phyloP scores from a whole-genome alignment of 2,113 vertebrate species.

The Cichladusa arquata region DNA sequence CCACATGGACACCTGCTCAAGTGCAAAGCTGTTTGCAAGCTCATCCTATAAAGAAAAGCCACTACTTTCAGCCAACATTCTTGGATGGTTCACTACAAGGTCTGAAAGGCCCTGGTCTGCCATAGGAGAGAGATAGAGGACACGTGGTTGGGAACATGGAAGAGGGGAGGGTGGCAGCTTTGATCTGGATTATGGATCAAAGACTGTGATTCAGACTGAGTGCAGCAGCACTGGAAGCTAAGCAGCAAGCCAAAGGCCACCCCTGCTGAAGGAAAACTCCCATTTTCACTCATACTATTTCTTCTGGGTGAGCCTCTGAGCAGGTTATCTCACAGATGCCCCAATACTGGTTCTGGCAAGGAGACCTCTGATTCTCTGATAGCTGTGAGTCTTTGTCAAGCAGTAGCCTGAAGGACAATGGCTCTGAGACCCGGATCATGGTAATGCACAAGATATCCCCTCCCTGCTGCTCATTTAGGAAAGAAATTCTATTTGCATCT shows the following conservation, averaged over 20 bases:
- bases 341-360: not conserved
- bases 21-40: not conserved
- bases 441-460: not conserved
- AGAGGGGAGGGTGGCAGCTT: not conserved
- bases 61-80: not conserved
- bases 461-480: not conserved
- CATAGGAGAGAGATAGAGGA: not conserved
- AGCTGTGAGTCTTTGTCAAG: not conserved
- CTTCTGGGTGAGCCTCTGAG: not conserved
- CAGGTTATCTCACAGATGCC: not conserved
- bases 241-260: not conserved
- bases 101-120: not conserved
- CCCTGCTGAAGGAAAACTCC: not conserved
- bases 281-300: not conserved
- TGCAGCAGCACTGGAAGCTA: not conserved
- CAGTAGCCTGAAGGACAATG: not conserved
- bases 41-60: not conserved
- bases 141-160: not conserved
- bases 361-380: not conserved
- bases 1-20: not conserved
- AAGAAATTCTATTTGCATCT: not conserved
- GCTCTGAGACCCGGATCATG: not conserved
- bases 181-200: not conserved
- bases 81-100: not conserved
- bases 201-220: not conserved